Evolutionary conservation across 2,797 vertebrate species (phyloP).

Genomic region (Setipinna tenuifilis): DNA sequence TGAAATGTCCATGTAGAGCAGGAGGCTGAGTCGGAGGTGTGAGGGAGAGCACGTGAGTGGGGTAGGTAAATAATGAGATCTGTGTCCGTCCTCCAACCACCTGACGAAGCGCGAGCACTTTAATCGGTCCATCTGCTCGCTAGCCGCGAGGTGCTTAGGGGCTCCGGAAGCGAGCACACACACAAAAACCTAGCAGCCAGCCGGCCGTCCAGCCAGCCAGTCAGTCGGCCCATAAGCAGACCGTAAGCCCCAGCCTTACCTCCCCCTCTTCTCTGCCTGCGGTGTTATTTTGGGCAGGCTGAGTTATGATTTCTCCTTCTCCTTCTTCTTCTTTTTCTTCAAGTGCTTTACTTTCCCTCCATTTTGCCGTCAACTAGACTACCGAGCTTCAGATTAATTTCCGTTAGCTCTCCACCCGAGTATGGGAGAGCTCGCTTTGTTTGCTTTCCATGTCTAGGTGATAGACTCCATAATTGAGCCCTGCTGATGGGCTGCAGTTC

Average conservation of each 20-base stretch:
- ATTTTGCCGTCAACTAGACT: neutral
- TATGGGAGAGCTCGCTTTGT: neutral
- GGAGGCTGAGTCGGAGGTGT: neutral
- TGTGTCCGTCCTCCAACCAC: neutral
- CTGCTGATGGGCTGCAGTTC: neutral
- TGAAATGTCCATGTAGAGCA: neutral
- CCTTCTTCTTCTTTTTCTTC: neutral
- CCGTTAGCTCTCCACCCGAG: neutral
- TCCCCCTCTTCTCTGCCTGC: neutral
- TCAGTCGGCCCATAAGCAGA: neutral
- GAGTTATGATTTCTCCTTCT: neutral
- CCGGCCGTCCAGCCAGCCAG: neutral
- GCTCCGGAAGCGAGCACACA: neutral
- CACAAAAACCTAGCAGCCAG: neutral
- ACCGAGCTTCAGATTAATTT: neutral
- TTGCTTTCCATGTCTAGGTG: neutral
- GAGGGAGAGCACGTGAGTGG: neutral
- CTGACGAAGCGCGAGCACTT: conserved; percentile 13
- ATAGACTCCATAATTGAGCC: conserved; percentile 4
- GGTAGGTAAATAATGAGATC: neutral
- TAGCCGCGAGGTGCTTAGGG: neutral
- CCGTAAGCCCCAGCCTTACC: neutral
- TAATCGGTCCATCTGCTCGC: conserved; percentile 18
- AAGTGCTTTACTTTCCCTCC: neutral
- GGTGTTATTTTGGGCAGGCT: neutral